Conservation (phyloP, 2,797 vertebrate genomes). For the Vireo griseus region DNA sequence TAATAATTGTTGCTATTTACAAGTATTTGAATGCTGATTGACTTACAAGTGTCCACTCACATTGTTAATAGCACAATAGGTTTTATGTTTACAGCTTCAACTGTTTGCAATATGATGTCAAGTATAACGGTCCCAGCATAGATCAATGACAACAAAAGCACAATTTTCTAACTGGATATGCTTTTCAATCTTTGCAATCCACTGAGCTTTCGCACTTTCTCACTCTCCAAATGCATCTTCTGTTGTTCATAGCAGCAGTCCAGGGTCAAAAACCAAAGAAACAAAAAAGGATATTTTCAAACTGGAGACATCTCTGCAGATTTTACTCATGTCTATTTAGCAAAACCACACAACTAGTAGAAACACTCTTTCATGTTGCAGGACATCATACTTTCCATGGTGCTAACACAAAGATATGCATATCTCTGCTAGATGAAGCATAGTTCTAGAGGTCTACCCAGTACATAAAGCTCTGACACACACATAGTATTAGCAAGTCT, state of each 20-base stretch:
- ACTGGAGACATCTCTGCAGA: constrained; percentile 69
- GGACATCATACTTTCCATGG: constrained; percentile 70
- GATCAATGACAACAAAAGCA: constrained; percentile 92
- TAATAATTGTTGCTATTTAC: constrained; percentile 95
- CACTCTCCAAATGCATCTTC: constrained; percentile 75
- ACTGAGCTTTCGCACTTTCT: constrained; percentile 49
- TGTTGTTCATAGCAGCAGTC: constrained; percentile 80
- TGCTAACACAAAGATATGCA: constrained; percentile 80
- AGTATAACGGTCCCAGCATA: constrained; percentile 94
- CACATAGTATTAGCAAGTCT: constrained; percentile 86
- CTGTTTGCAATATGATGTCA: constrained; percentile 84
- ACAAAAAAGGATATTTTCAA: constrained; percentile 59
- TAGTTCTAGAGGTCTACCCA: constrained; percentile 88
- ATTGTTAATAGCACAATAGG: constrained; percentile 91
- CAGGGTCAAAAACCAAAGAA: constrained; percentile 75
- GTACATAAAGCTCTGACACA: constrained; percentile 87
- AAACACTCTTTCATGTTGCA: constrained; percentile 68
- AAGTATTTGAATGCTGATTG: constrained; percentile 93
- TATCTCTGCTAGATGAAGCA: constrained; percentile 85
- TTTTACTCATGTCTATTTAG: constrained; percentile 70
- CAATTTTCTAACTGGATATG: constrained; percentile 87
- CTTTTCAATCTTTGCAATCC: constrained; percentile 82
- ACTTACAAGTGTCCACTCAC: constrained; percentile 95
- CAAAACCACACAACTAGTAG: constrained; percentile 72
- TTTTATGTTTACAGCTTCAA: constrained; percentile 85